A percentile compares a stretch with the other conserved stretches of the same genome.
Conservation (phyloP, 2,888 invertebrate species). For the Xestia rhomboidea region DNA sequence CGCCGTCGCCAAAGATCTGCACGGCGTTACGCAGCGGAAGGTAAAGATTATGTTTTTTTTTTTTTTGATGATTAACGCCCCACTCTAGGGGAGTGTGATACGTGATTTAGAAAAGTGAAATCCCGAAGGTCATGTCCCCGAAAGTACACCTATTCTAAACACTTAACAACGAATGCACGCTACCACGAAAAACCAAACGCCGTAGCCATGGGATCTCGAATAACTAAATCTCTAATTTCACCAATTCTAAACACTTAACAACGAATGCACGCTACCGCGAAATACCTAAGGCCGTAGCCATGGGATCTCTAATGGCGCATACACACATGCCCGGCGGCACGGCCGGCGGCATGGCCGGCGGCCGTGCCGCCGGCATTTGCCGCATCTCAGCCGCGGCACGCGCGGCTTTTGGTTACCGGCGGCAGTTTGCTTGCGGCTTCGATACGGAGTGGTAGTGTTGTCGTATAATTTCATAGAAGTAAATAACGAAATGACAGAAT, state of each 20-base stretch:
- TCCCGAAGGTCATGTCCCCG: no score
- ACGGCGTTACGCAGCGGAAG: constrained; percentile 10
- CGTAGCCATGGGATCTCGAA: no score
- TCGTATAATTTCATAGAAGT: constrained; percentile 47
- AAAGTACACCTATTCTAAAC: no score
- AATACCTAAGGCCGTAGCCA: no score
- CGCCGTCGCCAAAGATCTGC: constrained; percentile 11
- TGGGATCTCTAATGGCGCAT: constrained; percentile 11
- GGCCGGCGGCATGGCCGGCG: background rate
- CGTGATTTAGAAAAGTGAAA: no score
- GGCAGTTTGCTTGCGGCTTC: constrained; percentile 60
- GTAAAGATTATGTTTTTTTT: constrained; percentile 9
- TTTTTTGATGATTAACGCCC: background rate
- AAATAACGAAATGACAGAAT: constrained; percentile 61
- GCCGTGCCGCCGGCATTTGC: background rate
- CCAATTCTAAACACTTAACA: no score
- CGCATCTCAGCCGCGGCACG: constrained; percentile 49
- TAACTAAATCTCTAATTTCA: no score
- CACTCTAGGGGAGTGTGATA: no score
- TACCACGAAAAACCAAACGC: no score
- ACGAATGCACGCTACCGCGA: no score
- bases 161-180: no score
- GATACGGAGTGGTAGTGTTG: constrained; percentile 60
- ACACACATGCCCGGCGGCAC: constrained; percentile 7
- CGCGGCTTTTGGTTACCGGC: constrained; percentile 56